A percentile compares a stretch with the other conserved stretches of the same genome.
phyloP scores from a whole-genome alignment of 92 coral and sea anemone genomes.

The Palythoa heliodiscus region DNA sequence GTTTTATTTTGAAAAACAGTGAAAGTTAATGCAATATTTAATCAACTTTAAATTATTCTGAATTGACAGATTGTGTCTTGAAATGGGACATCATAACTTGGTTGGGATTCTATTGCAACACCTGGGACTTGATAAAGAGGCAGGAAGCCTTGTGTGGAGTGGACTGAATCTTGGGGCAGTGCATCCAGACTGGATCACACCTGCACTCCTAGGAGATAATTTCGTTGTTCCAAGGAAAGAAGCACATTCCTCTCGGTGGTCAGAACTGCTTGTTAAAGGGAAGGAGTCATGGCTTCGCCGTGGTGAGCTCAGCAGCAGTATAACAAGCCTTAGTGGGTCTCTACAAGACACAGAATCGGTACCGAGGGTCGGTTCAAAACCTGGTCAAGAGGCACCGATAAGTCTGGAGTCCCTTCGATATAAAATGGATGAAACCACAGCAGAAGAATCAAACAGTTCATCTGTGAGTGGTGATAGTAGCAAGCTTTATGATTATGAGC shows the following conservation, averaged over 20 bases:
- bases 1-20: no score
- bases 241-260: conserved; percentile 49
- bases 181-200: conserved; percentile 82
- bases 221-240: conserved; percentile 59
- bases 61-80: conserved; percentile 66
- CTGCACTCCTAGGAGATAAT: conserved; percentile 77
- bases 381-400: conserved; percentile 5
- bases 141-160: conserved; percentile 90
- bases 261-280: conserved; percentile 73
- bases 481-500: conserved; percentile 41
- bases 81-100: conserved; percentile 70
- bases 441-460: conserved; percentile 22
- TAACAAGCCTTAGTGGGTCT: conserved; percentile 32
- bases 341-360: conserved; percentile 19
- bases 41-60: no score
- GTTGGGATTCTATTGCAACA: conserved; percentile 92
- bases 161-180: conserved; percentile 89
- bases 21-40: neutral
- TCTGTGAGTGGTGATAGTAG: neutral
- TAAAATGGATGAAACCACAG: conserved; percentile 23
- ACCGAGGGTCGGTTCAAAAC: conserved; percentile 14
- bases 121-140: conserved; percentile 92
- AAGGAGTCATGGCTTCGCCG: conserved; percentile 58
- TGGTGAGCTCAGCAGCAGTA: conserved; percentile 34
- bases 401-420: conserved; percentile 47